Evolutionary conservation across 1,140 invertebrate genomes (phyloP).

Genomic region (Stenopsyche tienmushanensis): DNA sequence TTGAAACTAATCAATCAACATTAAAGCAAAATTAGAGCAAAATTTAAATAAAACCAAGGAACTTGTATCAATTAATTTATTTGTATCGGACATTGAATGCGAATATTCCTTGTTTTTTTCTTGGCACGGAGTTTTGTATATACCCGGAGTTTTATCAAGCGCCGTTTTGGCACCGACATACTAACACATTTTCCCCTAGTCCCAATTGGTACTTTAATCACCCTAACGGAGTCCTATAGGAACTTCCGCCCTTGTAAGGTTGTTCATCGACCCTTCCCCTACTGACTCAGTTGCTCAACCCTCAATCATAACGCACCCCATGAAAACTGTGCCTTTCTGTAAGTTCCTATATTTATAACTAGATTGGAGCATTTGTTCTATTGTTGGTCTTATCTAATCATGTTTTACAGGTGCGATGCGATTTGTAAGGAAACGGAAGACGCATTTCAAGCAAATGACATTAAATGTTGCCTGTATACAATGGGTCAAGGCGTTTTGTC

Average conservation of each 20-base stretch:
- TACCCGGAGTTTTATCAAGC: background rate
- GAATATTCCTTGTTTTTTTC: too few relatives aligned
- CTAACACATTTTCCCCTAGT: constrained; percentile 17
- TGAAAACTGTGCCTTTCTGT: background rate
- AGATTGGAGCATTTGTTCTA: background rate
- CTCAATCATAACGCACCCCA: background rate
- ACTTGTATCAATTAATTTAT: too few relatives aligned
- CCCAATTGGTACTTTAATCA: constrained; percentile 6
- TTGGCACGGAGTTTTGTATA: too few relatives aligned
- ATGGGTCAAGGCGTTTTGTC: background rate
- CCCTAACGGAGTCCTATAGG: background rate
- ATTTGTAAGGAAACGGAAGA: background rate
- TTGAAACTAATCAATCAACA: too few relatives aligned
- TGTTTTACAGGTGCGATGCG: background rate
- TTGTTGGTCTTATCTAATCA: background rate
- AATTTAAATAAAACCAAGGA: too few relatives aligned
- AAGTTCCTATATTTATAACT: background rate
- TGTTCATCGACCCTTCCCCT: background rate
- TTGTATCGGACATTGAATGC: too few relatives aligned
- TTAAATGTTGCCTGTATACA: background rate
- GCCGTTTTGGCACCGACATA: constrained; percentile 1
- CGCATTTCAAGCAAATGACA: background rate
- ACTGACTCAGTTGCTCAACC: background rate
- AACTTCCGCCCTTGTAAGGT: constrained; percentile 10
- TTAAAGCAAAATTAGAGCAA: too few relatives aligned